Base-by-base conservation (phyloP, 2,888 invertebrate genomes). In the Pherbina coryleti region DNA sequence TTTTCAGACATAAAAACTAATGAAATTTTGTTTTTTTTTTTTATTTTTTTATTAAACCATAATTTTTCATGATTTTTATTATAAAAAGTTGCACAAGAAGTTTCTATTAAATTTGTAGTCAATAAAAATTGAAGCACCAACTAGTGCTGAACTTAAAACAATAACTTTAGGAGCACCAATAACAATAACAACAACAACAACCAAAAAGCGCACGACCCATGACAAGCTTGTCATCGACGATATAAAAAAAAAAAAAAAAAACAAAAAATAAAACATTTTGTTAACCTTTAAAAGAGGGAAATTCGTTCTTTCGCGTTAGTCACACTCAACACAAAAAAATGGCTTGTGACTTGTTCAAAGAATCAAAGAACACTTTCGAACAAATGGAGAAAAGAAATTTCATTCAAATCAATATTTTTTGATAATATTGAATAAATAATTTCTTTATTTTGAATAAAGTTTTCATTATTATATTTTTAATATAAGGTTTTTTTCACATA, bases 381-480 rank as follows among this genome's bases (percentile, higher is more conserved):
- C 53, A 28, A 14, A 28, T 66, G 22, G 14, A 17, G 44, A 22
- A 60, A 75, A 66, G 22, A 53, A 49, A 66, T n/a, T 62, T 66
- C 7, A 17, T 9, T 64, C 34, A 19, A 22, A 4, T 37, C 14
- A 51, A 69, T 51, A 25, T 25, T 28, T 17, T n/a, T 67, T 75
- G 34, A 28, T 14, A 49, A 51, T 34, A 62, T 71, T 37, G 28
- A 62, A 60, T 69, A 49, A 25, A 34, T 79, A 79, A 66, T 79
- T 76, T 71, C 76, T 78, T 76, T 25, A 71, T 67, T 78, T 78
- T 77, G 76, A 60, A 76, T 80, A 79, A 44, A 8, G 51, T 79
- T 81, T 82, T 75, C 73, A 73, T 75, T 64, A 53, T 37, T 76
- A 79, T 76, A 72, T 76, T 78, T 78, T 72, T 22, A n/a, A 31